Evolutionary conservation across 2,113 vertebrate species (phyloP).

Genomic region (Myrmophylax atrothorax): DNA sequence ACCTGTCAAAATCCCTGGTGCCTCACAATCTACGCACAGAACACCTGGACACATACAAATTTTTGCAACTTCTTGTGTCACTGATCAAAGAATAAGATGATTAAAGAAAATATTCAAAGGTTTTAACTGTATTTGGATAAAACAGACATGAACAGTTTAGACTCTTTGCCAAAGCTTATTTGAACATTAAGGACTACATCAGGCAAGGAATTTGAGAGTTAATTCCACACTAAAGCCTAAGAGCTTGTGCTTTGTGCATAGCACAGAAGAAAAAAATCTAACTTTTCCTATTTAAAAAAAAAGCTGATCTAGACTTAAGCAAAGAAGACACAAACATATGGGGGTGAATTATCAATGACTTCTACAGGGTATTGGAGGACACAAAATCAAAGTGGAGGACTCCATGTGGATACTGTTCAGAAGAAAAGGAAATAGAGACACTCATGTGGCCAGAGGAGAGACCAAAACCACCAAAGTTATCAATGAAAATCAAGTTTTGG

Average conservation of each 20-base stretch:
- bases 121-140: background rate
- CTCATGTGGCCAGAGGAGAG: background rate
- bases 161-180: background rate
- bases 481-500: background rate
- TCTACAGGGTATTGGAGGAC: background rate
- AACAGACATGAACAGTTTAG: background rate
- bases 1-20: background rate
- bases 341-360: background rate
- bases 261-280: background rate
- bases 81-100: slow-evolving; percentile 22
- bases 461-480: background rate
- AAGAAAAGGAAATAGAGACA: background rate
- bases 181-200: background rate
- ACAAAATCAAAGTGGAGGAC: background rate
- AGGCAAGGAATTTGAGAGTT: background rate
- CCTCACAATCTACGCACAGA: background rate
- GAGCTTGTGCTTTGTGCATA: background rate
- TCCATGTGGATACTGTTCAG: background rate
- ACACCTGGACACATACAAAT: background rate
- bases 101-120: slow-evolving; percentile 2
- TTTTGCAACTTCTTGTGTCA: background rate
- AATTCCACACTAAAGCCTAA: background rate
- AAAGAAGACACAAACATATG: background rate
- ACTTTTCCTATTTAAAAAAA: background rate
- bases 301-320: background rate